phyloP scores from a whole-genome alignment of 1,140 invertebrate species.

The Thereuonema tuberculata region DNA sequence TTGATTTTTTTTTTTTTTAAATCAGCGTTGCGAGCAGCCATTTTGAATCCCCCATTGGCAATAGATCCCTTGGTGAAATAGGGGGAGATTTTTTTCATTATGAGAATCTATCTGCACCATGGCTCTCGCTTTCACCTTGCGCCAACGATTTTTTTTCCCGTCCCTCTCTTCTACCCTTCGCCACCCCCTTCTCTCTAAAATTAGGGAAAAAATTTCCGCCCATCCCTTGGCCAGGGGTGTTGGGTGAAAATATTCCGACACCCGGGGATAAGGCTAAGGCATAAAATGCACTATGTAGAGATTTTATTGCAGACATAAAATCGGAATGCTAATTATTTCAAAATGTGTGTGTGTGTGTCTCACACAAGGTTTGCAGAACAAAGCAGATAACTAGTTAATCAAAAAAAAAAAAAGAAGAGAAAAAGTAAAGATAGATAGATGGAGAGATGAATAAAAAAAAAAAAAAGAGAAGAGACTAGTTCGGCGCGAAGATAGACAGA shows the following conservation, averaged over 20 bases:
- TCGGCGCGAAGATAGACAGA: too few relatives aligned
- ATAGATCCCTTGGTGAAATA: neutral
- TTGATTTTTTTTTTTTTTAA: constrained; percentile 1
- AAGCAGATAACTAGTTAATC: neutral
- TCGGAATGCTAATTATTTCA: constrained; percentile 16
- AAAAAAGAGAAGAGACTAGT: too few relatives aligned
- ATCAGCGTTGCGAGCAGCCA: neutral
- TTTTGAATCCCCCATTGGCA: neutral
- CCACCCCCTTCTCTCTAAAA: neutral
- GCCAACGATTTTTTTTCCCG: neutral
- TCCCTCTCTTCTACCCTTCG: neutral
- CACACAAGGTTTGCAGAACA: neutral
- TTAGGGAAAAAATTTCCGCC: neutral
- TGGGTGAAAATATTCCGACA: neutral
- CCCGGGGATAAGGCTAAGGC: neutral
- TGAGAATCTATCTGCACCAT: too few relatives aligned
- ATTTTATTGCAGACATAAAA: constrained; percentile 8
- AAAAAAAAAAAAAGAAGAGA: neutral
- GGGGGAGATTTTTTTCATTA: neutral
- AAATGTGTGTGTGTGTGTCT: neutral
- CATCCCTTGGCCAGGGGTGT: too few relatives aligned
- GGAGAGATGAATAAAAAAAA: too few relatives aligned
- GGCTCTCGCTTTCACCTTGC: too few relatives aligned
- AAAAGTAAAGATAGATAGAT: neutral
- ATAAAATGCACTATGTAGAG: neutral